These are phyloP conservation scores for Lutraria rhynchaena DNA, from an alignment of 1,140 invertebrate genomes.

Conservation along the genomic window DNA sequence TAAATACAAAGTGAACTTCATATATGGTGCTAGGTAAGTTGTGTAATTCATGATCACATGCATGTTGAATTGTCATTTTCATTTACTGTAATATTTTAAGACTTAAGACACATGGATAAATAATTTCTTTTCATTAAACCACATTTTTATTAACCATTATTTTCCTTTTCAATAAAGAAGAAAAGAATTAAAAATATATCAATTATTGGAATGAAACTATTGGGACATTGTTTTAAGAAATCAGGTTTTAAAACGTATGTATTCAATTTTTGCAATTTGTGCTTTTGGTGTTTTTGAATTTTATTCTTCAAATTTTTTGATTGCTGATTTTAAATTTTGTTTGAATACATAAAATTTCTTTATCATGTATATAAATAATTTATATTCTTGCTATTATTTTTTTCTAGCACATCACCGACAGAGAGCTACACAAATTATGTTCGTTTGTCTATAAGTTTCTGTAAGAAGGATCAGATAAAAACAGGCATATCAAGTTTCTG, in stretches of 20 bases:
- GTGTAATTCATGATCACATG: neutral
- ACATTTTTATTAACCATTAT: too few relatives aligned
- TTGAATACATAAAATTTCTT: too few relatives aligned
- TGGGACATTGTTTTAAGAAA: neutral
- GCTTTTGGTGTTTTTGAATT: slow-evolving; percentile 3
- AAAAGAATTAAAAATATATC: too few relatives aligned
- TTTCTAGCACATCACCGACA: slow-evolving; percentile 63
- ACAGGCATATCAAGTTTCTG: slow-evolving; percentile 50
- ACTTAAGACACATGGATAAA: too few relatives aligned
- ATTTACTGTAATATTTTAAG: too few relatives aligned
- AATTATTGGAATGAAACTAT: too few relatives aligned
- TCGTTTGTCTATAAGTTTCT: slow-evolving; percentile 60
- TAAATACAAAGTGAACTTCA: slow-evolving; percentile 82
- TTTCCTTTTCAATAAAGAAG: too few relatives aligned
- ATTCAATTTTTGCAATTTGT: neutral
- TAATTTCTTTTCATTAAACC: too few relatives aligned
- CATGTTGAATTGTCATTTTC: too few relatives aligned
- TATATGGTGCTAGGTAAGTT: slow-evolving; percentile 80
- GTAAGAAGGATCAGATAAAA: slow-evolving; percentile 41
- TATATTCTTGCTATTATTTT: neutral
- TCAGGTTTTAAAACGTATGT: neutral
- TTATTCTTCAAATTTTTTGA: neutral
- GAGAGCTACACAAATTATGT: slow-evolving; percentile 54
- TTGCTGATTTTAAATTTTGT: neutral
- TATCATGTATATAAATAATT: neutral